Conservation (phyloP, 2,888 invertebrate species). For the Pollenia amentaria region DNA sequence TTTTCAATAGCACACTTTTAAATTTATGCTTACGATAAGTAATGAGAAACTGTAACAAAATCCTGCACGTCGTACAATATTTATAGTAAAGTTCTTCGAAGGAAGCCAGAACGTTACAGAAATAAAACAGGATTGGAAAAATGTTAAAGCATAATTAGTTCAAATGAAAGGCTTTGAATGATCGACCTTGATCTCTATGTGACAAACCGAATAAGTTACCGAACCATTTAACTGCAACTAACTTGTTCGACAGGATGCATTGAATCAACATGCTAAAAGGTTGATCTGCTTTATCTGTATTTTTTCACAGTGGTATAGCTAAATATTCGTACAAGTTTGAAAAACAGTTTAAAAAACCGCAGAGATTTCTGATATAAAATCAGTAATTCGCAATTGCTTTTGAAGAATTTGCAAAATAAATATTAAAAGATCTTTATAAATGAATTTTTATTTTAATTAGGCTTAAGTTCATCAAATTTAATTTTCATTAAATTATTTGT, state of each 20-base stretch:
- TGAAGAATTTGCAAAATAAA: no score
- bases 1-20: conserved; percentile 75
- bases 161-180: conserved; percentile 35
- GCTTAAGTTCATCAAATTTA: no score
- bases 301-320: not conserved
- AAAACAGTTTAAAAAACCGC: no score
- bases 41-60: conserved; percentile 77
- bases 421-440: no score
- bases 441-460: no score
- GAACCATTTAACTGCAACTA: conserved; percentile 5
- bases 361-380: no score
- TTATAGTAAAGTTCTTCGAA: conserved; percentile 74
- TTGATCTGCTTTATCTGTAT: not conserved
- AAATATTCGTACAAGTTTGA: not conserved
- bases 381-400: no score
- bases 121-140: conserved; percentile 25
- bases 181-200: conserved; percentile 58
- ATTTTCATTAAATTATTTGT: no score
- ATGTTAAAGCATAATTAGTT: not conserved
- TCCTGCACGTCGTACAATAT: conserved; percentile 16
- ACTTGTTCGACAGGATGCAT: conserved; percentile 27
- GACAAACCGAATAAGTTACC: conserved; percentile 12
- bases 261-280: not conserved
- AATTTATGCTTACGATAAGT: conserved; percentile 73
- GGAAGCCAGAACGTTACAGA: conserved; percentile 16